Conservation (phyloP, 2,888 invertebrate genomes). For the Aphidoletes aphidimyza region DNA sequence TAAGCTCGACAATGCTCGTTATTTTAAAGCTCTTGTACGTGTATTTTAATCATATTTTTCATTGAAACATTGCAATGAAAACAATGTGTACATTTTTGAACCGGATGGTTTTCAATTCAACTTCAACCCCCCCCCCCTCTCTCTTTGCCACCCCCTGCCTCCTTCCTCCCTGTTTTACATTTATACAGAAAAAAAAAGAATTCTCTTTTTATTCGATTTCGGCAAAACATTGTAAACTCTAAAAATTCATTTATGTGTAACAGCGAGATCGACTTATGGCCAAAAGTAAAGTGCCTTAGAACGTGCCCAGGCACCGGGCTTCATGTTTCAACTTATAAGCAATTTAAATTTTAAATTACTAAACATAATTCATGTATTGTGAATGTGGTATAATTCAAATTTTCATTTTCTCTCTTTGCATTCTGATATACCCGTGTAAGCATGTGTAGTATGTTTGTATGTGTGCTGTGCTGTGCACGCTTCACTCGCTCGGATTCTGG, state of each 20-base stretch:
- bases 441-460: too few relatives aligned
- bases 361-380: conserved; percentile 53
- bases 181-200: too few relatives aligned
- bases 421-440: neutral
- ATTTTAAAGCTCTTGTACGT: neutral
- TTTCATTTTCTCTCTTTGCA: conserved; percentile 42
- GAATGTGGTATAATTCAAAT: conserved; percentile 45
- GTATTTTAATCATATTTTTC: neutral
- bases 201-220: too few relatives aligned
- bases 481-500: neutral
- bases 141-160: too few relatives aligned
- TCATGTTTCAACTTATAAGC: conserved; percentile 47
- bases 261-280: neutral
- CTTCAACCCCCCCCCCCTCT: too few relatives aligned
- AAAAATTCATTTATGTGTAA: conserved; percentile 18
- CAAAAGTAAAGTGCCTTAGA: neutral
- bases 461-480: neutral
- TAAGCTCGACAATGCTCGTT: neutral
- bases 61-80: neutral
- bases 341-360: conserved; percentile 53
- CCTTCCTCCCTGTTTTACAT: too few relatives aligned
- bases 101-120: too few relatives aligned
- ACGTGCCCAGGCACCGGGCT: neutral
- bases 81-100: too few relatives aligned
- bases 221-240: too few relatives aligned